These are phyloP conservation scores for Bembecia ichneumoniformis DNA, from an alignment of 2,888 invertebrate genomes.

Conservation along the genomic window DNA sequence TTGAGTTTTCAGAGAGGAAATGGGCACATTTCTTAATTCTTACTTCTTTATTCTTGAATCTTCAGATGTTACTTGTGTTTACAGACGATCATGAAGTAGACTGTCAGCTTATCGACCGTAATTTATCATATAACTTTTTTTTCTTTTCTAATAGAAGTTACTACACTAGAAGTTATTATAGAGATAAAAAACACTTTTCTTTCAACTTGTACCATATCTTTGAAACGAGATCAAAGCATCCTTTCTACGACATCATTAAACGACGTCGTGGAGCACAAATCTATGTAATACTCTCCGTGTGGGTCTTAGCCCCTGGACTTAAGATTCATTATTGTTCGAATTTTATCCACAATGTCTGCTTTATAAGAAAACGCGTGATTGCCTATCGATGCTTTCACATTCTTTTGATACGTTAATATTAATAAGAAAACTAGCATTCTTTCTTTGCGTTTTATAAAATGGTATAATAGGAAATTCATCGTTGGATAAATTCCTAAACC, in stretches of 20 bases:
- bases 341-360: conserved; percentile 10
- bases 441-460: neutral
- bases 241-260: conserved; percentile 56
- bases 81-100: too few species aligned
- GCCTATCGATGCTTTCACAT: conserved; percentile 16
- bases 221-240: conserved; percentile 48
- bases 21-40: too few species aligned
- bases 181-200: neutral
- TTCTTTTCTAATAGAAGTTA: too few species aligned
- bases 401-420: conserved; percentile 23
- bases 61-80: too few species aligned
- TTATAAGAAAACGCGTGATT: conserved; percentile 27
- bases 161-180: too few species aligned
- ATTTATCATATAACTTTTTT: too few species aligned
- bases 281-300: conserved; percentile 10
- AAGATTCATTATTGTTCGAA: conserved; percentile 12
- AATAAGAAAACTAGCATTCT: neutral
- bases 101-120: too few species aligned
- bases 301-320: conserved; percentile 8
- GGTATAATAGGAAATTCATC: too few species aligned
- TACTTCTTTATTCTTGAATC: too few species aligned
- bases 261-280: conserved; percentile 35
- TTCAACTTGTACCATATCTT: conserved; percentile 22
- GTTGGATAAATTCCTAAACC: too few species aligned
- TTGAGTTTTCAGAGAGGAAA: too few species aligned